Percentiles rank a stretch among this genome's conserved stretches.
phyloP scores from a whole-genome alignment of 1,140 invertebrate genomes.

The Phocides pigmalion region DNA sequence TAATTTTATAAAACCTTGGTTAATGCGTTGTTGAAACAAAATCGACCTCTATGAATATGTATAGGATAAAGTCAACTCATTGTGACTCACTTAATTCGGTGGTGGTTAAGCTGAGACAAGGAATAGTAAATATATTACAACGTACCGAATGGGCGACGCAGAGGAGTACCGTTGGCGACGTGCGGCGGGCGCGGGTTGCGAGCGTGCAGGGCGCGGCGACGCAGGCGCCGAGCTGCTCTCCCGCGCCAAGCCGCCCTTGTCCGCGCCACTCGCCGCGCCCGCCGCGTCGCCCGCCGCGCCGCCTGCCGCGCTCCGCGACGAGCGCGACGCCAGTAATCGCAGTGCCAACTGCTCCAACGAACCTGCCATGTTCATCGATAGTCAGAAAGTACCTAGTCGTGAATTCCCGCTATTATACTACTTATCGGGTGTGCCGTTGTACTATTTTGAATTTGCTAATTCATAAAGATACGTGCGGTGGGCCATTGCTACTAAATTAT shows the following conservation, averaged over 20 bases:
- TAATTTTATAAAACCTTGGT: too few species aligned
- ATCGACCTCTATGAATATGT: too few species aligned
- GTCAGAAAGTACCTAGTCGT: not conserved
- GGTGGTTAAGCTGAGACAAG: too few species aligned
- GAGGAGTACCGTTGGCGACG: slow-evolving; percentile 89
- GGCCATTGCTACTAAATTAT: too few species aligned
- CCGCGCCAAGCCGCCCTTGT: slow-evolving; percentile 40
- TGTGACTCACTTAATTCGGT: too few species aligned
- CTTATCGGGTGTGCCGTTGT: not conserved
- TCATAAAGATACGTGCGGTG: too few species aligned
- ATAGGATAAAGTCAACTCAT: too few species aligned
- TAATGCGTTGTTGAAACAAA: too few species aligned
- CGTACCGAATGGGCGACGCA: slow-evolving; percentile 89
- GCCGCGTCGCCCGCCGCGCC: slow-evolving; percentile 30
- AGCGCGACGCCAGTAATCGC: slow-evolving; percentile 60
- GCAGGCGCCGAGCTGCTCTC: slow-evolving; percentile 83
- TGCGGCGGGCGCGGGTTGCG: slow-evolving; percentile 90
- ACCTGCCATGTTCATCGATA: slow-evolving; percentile 44
- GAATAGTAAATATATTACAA: too few species aligned
- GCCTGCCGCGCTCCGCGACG: slow-evolving; percentile 26
- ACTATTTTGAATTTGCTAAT: not conserved
- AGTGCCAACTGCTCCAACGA: slow-evolving; percentile 72
- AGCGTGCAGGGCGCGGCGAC: slow-evolving; percentile 86
- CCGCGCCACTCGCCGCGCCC: slow-evolving; percentile 18
- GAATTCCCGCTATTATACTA: too few species aligned